Evolutionary conservation across 2,888 invertebrate genomes (phyloP).

Genomic region (Leptogaster cylindrica): DNA sequence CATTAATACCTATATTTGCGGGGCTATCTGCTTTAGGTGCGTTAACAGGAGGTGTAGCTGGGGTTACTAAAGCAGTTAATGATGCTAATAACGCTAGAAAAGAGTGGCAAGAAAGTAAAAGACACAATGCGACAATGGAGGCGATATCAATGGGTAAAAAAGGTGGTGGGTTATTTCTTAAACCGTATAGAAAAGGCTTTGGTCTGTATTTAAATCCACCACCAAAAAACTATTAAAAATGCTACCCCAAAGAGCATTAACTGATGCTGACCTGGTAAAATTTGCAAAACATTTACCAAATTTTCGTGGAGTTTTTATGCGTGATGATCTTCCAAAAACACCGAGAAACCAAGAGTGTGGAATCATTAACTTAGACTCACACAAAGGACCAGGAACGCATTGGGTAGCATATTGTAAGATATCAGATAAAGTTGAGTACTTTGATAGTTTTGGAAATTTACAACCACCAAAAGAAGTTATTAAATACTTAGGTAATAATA

Average conservation of each 20-base stretch:
- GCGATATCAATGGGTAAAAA: slow-evolving; percentile 49
- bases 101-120: slow-evolving; percentile 51
- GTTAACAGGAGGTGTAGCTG: slow-evolving; percentile 55
- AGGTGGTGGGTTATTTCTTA: slow-evolving; percentile 53
- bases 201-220: slow-evolving; percentile 31
- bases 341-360: no score
- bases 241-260: slow-evolving; percentile 46
- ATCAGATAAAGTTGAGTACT: slow-evolving; percentile 51
- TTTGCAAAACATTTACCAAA: slow-evolving; percentile 50
- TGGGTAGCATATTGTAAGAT: slow-evolving; percentile 55
- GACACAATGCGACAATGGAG: slow-evolving; percentile 56
- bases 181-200: slow-evolving; percentile 49
- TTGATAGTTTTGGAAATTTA: slow-evolving; percentile 55
- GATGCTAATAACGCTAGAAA: slow-evolving; percentile 53
- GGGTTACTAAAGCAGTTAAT: slow-evolving; percentile 55
- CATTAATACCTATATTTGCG: slow-evolving; percentile 56
- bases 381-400: slow-evolving; percentile 53
- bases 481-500: slow-evolving; percentile 47
- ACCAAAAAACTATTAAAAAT: slow-evolving; percentile 50
- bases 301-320: slow-evolving; percentile 52
- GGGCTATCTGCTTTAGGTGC: slow-evolving; percentile 54
- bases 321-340: slow-evolving; percentile 56
- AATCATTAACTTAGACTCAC: no score
- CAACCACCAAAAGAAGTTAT: slow-evolving; percentile 51
- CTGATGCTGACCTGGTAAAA: slow-evolving; percentile 50